Evolutionary conservation across 1,140 invertebrate species (phyloP).

Genomic region (Diabrotica virgifera): DNA sequence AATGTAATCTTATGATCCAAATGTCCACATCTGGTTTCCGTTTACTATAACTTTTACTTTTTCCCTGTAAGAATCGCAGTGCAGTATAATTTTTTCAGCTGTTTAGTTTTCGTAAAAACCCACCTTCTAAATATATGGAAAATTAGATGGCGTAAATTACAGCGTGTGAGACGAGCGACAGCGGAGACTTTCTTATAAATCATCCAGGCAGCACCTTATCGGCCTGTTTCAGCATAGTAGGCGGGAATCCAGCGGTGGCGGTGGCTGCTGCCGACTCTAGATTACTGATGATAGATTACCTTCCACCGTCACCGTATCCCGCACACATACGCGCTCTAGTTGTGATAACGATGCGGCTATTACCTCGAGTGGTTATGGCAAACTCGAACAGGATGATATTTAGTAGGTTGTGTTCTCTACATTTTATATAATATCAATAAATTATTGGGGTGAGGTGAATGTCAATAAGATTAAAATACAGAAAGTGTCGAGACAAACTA

Average conservation of each 20-base stretch:
- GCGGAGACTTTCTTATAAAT: constrained; percentile 1
- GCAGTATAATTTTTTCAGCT: too few species aligned
- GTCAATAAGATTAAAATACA: too few species aligned
- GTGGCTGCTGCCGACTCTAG: neutral
- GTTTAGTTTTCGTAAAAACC: too few species aligned
- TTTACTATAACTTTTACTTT: too few species aligned
- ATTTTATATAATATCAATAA: too few species aligned
- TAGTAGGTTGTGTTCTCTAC: too few species aligned
- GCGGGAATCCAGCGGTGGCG: constrained; percentile 1
- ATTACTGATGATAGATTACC: constrained; percentile 2
- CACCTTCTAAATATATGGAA: neutral
- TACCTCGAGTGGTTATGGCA: neutral
- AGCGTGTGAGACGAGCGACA: neutral
- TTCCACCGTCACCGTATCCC: neutral
- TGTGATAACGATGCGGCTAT: neutral
- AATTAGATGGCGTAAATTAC: neutral
- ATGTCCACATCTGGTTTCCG: too few species aligned
- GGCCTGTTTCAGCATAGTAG: constrained; percentile 1
- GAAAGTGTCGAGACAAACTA: too few species aligned
- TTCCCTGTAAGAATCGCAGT: too few species aligned
- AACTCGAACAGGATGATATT: neutral
- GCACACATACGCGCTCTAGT: neutral
- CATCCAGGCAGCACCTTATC: neutral
- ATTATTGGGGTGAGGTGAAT: too few species aligned
- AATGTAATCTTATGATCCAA: too few species aligned